Conservation (phyloP, 2,888 invertebrate species). For the Nemotelus nigrinus region DNA sequence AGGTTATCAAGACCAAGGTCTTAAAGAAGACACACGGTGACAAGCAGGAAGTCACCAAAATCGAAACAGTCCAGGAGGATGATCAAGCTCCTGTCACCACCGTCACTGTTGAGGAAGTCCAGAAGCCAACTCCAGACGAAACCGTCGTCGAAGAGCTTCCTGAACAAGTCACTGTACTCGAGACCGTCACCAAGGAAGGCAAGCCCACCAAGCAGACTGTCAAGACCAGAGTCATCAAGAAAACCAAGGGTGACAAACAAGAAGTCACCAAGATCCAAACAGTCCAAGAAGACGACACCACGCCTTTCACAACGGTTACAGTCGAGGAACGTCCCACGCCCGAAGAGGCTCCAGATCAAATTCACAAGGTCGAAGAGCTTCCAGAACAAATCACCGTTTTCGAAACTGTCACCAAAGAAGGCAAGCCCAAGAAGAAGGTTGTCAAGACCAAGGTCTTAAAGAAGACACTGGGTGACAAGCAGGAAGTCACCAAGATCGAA, state of each 20-base stretch:
- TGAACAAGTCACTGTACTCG: constrained; percentile 53
- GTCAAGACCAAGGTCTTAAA: constrained; percentile 61
- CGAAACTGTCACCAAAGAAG: constrained; percentile 58
- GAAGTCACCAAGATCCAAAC: constrained; percentile 56
- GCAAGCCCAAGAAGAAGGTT: constrained; percentile 53
- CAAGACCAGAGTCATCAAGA: constrained; percentile 59
- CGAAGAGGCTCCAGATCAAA: constrained; percentile 51
- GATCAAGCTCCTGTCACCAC: constrained; percentile 58
- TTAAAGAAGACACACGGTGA: constrained; percentile 61
- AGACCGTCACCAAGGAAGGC: constrained; percentile 54
- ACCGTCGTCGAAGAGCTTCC: constrained; percentile 58
- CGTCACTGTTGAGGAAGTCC: constrained; percentile 57
- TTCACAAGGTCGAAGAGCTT: constrained; percentile 56
- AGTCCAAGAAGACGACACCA: constrained; percentile 55
- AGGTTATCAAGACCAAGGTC: constrained; percentile 56
- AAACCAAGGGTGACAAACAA: constrained; percentile 53
- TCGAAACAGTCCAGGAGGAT: constrained; percentile 58
- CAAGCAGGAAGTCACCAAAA: constrained; percentile 58
- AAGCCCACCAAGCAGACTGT: constrained; percentile 56
- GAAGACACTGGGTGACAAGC: constrained; percentile 59
- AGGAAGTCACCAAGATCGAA: constrained; percentile 59
- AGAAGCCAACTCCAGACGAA: constrained; percentile 55
- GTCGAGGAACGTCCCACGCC: constrained; percentile 54
- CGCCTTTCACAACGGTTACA: constrained; percentile 58
- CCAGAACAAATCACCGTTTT: constrained; percentile 61